Base-by-base conservation (phyloP, 2,113 vertebrate genomes). In the Thomomys bottae region DNA sequence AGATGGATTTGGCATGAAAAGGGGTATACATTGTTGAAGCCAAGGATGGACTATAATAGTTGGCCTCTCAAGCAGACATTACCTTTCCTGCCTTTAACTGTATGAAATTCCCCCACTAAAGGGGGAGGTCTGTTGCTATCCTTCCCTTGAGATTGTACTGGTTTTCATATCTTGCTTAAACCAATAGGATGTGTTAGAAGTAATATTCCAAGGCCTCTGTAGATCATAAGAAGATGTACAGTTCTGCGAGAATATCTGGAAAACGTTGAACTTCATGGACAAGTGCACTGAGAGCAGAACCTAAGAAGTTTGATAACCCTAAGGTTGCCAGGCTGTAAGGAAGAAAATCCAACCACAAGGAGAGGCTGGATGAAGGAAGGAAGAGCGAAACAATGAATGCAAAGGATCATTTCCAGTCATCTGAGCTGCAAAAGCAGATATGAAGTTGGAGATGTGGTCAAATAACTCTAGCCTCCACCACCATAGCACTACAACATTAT, bases 151-250 rank as follows among this genome's bases (percentile, higher is more conserved):
- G 8, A 61, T 89, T 77, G 28, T 34, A 6, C 40, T 82, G 40
- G 61, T 4, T 76, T 95, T 80, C 42, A n/a, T 79, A 76, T 92
- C 61, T 88, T 90, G 36, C 18, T 79, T 76, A 76, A 54, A 63
- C 15, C 23, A 59, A 1, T 9, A 66, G 54, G 82, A 61, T 59
- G 36, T 45, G 28, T 23, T 83, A 10, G 18, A 89, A 40, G 32
- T 84, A 72, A 79, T 15, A 87, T 61, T 67, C 61, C 21, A 64
- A 26, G 5, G 4, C 54, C 93, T 71, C n/a, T 71, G 61, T 76
- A 79, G 54, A 71, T 85, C 4, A 23, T 21, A 82, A 88, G 59
- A 90, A 94, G 38, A 84, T 15, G 23, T 36, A 5, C 5, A 92
- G 26, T 18, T 91, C n/a, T 83, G 8, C 12, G 49, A 2, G 9